Evolutionary conservation across 2,113 vertebrate species (phyloP).

Genomic region (Psittacus erithacus): DNA sequence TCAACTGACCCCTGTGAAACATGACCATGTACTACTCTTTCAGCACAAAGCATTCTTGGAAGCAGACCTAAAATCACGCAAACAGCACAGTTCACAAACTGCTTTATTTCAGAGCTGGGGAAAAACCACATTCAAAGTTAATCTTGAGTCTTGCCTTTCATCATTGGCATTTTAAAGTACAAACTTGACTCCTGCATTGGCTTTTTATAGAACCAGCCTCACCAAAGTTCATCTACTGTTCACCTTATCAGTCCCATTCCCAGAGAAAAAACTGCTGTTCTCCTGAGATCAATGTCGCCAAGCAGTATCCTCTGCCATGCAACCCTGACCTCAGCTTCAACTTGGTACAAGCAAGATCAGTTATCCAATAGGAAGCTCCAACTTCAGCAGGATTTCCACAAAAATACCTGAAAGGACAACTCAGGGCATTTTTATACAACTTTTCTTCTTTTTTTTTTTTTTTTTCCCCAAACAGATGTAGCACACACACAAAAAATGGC

Average conservation of each 20-base stretch:
- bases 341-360: not conserved
- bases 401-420: not conserved
- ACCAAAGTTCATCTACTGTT: not conserved
- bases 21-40: rapidly evolving
- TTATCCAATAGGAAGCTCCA: constrained; percentile 6
- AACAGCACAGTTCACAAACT: not conserved
- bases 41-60: not conserved
- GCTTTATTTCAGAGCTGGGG: not conserved
- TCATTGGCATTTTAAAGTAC: not conserved
- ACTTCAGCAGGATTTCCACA: not conserved
- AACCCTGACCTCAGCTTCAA: constrained; percentile 19
- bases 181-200: not conserved
- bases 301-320: not conserved
- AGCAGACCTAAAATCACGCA: not conserved
- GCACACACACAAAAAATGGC: constrained; percentile 9
- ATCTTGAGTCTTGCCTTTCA: not conserved
- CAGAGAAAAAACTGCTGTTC: not conserved
- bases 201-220: not conserved
- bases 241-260: not conserved
- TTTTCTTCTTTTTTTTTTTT: not conserved
- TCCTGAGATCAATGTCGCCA: not conserved
- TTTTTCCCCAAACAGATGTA: constrained; percentile 24
- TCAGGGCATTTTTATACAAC: constrained; percentile 1
- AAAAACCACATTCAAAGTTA: not conserved
- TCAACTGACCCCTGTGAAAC: not conserved